Evolutionary conservation across 1,140 invertebrate species (phyloP).

Genomic region (Platyscapa corneri): DNA sequence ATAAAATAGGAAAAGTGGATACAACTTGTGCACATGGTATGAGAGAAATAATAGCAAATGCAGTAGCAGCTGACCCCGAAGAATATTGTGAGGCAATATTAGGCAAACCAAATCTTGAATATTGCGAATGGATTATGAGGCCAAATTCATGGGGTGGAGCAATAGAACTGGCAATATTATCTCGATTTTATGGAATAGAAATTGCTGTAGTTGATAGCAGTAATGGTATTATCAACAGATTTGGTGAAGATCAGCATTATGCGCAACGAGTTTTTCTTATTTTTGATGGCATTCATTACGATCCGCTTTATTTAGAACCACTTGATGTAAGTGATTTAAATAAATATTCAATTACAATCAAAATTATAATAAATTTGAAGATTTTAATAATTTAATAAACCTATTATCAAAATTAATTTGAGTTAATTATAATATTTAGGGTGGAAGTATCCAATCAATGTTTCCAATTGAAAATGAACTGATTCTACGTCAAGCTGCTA

Average conservation of each 20-base stretch:
- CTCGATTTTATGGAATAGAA: constrained; percentile 91
- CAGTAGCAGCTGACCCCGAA: constrained; percentile 83
- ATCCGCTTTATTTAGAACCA: constrained; percentile 91
- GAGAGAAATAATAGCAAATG: constrained; percentile 90
- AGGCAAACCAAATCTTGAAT: constrained; percentile 89
- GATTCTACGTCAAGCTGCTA: constrained; percentile 85
- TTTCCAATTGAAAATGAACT: constrained; percentile 85
- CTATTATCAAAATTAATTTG: not conserved
- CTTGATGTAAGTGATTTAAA: constrained; percentile 72
- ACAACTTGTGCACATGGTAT: constrained; percentile 82
- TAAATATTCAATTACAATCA: not conserved
- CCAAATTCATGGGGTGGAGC: constrained; percentile 95
- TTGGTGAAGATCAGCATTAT: constrained; percentile 94
- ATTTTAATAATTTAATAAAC: no score
- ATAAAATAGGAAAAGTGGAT: constrained; percentile 81
- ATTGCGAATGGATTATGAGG: constrained; percentile 90
- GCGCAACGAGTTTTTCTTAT: constrained; percentile 89
- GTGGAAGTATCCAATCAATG: constrained; percentile 83
- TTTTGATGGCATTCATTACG: constrained; percentile 98
- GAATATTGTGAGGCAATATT: constrained; percentile 91
- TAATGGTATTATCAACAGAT: constrained; percentile 91
- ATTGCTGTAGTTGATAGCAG: constrained; percentile 95
- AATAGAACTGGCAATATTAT: constrained; percentile 94
- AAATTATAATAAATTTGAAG: not conserved
- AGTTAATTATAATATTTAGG: constrained; percentile 70